Evolutionary conservation across 2,797 vertebrate species (phyloP).

Genomic region (Monodelphis domestica): DNA sequence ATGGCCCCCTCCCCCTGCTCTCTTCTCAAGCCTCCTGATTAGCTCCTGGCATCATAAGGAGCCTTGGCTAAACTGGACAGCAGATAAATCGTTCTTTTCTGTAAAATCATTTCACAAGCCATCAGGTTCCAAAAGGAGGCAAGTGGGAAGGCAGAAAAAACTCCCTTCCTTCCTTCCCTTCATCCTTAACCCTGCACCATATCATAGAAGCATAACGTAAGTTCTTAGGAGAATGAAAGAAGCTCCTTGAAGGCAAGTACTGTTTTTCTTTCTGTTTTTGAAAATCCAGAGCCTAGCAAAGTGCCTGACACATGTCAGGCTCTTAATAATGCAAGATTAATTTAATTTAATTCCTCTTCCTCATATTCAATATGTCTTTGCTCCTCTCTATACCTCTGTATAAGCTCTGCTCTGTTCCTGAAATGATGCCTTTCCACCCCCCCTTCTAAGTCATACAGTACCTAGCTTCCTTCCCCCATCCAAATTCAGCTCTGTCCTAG

Average conservation of each 20-base stretch:
- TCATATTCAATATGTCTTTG: background rate
- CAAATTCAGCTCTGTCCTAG: background rate
- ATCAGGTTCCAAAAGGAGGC: background rate
- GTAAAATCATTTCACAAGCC: background rate
- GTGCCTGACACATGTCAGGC: background rate
- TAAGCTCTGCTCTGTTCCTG: no score
- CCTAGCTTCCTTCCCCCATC: background rate
- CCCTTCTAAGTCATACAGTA: background rate
- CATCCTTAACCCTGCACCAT: no score
- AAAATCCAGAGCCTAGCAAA: background rate
- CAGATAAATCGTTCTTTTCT: accelerated
- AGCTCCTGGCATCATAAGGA: background rate
- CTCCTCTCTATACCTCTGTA: background rate
- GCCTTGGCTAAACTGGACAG: background rate
- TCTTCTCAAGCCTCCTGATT: slow-evolving; percentile 23
- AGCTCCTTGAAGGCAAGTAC: background rate
- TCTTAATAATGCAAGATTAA: background rate
- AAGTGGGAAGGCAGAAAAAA: background rate
- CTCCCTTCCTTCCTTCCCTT: background rate
- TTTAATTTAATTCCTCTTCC: background rate
- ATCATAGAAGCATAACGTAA: background rate
- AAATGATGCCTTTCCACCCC: no score
- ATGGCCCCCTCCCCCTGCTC: background rate
- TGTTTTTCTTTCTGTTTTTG: background rate
- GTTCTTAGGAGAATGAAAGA: background rate